Percentiles rank a stretch among this genome's conserved stretches.
Conservation (phyloP, 1,140 invertebrate genomes). For the Ptiloglossa arizonensis region DNA sequence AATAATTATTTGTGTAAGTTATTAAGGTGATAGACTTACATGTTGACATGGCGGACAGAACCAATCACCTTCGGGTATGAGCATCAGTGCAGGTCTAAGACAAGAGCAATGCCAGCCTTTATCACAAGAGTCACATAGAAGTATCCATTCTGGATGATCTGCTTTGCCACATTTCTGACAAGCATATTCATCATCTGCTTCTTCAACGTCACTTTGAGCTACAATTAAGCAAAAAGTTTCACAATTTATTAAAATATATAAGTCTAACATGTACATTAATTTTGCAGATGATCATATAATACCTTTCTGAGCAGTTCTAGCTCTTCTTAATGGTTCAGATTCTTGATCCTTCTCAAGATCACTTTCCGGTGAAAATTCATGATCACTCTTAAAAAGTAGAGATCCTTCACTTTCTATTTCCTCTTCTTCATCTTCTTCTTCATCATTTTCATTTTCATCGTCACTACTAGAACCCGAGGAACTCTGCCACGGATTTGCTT, state of each 20-base stretch:
- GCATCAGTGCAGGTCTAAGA: constrained; percentile 92
- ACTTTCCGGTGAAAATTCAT: constrained; percentile 93
- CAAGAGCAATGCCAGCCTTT: constrained; percentile 97
- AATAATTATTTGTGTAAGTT: background rate
- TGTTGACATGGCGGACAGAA: constrained; percentile 98
- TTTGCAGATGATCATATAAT: background rate
- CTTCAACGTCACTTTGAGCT: constrained; percentile 83
- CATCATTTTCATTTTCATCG: constrained; percentile 84
- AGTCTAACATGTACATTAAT: background rate
- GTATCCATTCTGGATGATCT: constrained; percentile 97
- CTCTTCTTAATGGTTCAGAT: constrained; percentile 84
- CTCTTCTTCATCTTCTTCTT: constrained; percentile 85
- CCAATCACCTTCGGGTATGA: constrained; percentile 98
- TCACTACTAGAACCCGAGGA: constrained; percentile 86
- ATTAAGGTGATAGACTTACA: constrained; percentile 77
- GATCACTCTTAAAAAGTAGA: constrained; percentile 91
- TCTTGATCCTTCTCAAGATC: constrained; percentile 84
- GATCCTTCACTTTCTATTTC: constrained; percentile 85
- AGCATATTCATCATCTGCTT: constrained; percentile 86
- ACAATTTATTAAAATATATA: background rate
- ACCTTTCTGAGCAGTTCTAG: constrained; percentile 86
- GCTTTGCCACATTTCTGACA: constrained; percentile 94
- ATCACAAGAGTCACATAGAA: constrained; percentile 97
- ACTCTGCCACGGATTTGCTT: constrained; percentile 86
- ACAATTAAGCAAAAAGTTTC: constrained; percentile 66